A percentile compares a stretch with the other conserved stretches of the same genome.
Evolutionary conservation across 1,140 invertebrate genomes (phyloP).

Genomic region (Tetramorium parvispinum): DNA sequence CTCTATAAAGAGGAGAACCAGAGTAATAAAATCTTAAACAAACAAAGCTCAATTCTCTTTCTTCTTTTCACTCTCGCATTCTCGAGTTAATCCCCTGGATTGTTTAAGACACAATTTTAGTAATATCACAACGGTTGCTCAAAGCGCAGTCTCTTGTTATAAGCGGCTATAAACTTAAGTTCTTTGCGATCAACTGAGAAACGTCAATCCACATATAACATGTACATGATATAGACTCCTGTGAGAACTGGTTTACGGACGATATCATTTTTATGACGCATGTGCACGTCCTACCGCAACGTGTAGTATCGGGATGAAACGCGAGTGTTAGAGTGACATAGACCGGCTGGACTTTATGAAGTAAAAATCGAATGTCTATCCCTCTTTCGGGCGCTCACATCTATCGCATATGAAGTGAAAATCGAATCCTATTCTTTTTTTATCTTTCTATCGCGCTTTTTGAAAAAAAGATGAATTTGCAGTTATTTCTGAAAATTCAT

Average conservation of each 20-base stretch:
- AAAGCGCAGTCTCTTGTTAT: background rate
- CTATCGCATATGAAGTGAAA: conserved; percentile 12
- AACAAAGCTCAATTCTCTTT: background rate
- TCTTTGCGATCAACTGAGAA: conserved; percentile 4
- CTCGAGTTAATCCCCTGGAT: background rate
- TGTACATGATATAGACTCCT: conserved; percentile 6
- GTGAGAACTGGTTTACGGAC: conserved; percentile 48
- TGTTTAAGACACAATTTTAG: conserved; percentile 11
- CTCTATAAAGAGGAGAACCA: background rate
- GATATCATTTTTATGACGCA: conserved; percentile 59
- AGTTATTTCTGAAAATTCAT: background rate
- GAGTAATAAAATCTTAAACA: conserved; percentile 18
- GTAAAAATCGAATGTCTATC: conserved; percentile 30
- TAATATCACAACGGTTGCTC: conserved; percentile 6
- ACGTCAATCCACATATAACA: conserved; percentile 13
- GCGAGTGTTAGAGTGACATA: conserved; percentile 1
- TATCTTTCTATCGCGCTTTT: background rate
- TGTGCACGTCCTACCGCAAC: background rate
- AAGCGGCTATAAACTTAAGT: conserved; percentile 19
- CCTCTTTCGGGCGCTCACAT: background rate
- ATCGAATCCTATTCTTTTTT: conserved; percentile 8
- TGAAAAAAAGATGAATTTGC: background rate
- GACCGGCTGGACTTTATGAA: conserved; percentile 29
- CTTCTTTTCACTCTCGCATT: background rate
- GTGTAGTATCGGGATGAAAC: conserved; percentile 6